A percentile compares a stretch with the other conserved stretches of the same genome.
Conservation (phyloP, 2,113 vertebrate species). For the Rhizomys pruinosus region DNA sequence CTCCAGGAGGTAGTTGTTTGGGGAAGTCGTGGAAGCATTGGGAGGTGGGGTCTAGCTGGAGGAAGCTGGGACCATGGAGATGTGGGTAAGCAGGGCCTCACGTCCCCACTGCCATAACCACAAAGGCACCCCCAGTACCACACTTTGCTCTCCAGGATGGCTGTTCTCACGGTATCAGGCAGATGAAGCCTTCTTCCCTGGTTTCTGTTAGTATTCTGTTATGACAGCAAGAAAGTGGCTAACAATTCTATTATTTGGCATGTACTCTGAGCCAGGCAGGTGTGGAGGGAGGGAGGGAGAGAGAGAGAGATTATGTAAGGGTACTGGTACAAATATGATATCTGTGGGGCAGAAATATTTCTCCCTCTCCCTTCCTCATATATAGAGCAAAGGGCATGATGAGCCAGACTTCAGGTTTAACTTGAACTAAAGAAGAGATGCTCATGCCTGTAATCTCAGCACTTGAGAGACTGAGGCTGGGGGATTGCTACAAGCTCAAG, state of each 20-base stretch:
- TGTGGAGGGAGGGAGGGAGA: not conserved
- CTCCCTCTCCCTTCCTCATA: not conserved
- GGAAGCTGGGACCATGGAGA: too few relatives aligned
- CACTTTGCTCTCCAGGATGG: too few relatives aligned
- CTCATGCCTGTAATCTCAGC: not conserved
- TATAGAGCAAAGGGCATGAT: not conserved
- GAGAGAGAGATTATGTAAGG: not conserved
- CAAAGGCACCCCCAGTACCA: not conserved
- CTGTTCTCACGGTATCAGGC: not conserved
- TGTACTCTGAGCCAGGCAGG: not conserved
- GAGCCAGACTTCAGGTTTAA: not conserved
- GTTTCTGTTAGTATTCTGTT: not conserved
- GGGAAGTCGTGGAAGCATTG: too few relatives aligned
- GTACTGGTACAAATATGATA: too few relatives aligned
- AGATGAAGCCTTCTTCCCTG: too few relatives aligned
- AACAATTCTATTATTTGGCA: not conserved
- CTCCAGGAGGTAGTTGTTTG: too few relatives aligned
- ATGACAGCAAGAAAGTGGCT: not conserved
- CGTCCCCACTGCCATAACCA: not conserved
- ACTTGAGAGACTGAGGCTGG: not conserved
- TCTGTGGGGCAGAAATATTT: not conserved
- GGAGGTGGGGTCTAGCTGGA: too few relatives aligned
- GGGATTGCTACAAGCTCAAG: not conserved
- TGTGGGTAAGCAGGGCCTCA: not conserved
- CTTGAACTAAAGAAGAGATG: not conserved